Conservation (phyloP, 1,140 invertebrate species). For the Drosophila miranda region DNA sequence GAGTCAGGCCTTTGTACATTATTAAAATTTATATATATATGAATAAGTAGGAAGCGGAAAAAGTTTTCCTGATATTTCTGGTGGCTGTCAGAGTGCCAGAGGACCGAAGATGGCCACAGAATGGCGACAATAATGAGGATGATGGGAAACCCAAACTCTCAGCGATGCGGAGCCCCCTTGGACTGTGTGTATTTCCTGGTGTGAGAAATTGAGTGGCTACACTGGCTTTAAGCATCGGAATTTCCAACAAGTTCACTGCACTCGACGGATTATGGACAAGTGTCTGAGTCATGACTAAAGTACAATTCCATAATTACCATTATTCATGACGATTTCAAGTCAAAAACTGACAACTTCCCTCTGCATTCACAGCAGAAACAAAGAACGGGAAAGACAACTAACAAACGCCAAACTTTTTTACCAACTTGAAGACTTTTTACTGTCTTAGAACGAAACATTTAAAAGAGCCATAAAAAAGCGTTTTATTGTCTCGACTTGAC, state of each 20-base stretch:
- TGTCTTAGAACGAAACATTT: slow-evolving; percentile 60
- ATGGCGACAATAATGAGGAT: slow-evolving; percentile 50
- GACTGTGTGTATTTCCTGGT: neutral
- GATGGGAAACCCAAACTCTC: slow-evolving; percentile 2
- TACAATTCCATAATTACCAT: slow-evolving; percentile 55
- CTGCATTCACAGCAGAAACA: slow-evolving; percentile 20
- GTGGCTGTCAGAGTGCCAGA: slow-evolving; percentile 25
- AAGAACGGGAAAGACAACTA: slow-evolving; percentile 3
- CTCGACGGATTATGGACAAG: slow-evolving; percentile 21
- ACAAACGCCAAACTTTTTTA: slow-evolving; percentile 45
- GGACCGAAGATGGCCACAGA: slow-evolving; percentile 39
- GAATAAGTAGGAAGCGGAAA: slow-evolving; percentile 18
- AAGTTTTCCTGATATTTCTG: slow-evolving; percentile 40
- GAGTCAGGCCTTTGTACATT: slow-evolving; percentile 41
- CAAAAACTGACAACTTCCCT: slow-evolving; percentile 32
- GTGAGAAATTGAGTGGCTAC: slow-evolving; percentile 45
- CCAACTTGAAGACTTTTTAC: slow-evolving; percentile 55
- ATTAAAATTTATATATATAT: slow-evolving; percentile 35
- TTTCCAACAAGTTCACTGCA: slow-evolving; percentile 38
- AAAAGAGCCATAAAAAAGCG: slow-evolving; percentile 62
- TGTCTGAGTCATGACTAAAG: slow-evolving; percentile 3
- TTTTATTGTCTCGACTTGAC: slow-evolving; percentile 52
- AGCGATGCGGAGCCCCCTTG: too few relatives aligned
- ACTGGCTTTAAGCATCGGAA: slow-evolving; percentile 28
- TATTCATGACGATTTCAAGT: slow-evolving; percentile 53